These are phyloP conservation scores for Rhineura floridana DNA, from an alignment of 2,113 vertebrate genomes.

Conservation along the genomic window DNA sequence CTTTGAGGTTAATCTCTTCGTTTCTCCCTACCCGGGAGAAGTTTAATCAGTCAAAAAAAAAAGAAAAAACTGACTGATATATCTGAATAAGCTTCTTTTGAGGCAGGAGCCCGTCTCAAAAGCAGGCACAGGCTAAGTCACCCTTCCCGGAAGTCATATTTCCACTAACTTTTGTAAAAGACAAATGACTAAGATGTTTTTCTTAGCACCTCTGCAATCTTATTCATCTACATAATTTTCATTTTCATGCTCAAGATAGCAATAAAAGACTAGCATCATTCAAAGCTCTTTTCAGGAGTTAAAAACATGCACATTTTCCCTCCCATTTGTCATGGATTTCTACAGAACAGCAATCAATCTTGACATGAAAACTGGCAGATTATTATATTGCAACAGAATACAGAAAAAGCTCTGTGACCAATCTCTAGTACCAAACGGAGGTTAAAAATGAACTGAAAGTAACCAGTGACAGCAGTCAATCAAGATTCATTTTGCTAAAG, in stretches of 20 bases:
- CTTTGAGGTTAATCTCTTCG: no score
- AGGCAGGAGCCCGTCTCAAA: no score
- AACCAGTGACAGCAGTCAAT: neutral
- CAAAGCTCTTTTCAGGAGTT: neutral
- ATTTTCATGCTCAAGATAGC: slow-evolving; percentile 8
- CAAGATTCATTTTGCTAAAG: neutral
- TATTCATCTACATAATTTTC: neutral
- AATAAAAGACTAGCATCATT: neutral
- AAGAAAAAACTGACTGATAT: no score
- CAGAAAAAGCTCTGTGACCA: neutral
- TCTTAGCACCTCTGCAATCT: neutral
- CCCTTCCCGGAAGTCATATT: no score
- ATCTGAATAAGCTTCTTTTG: no score
- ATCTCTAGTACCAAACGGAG: neutral
- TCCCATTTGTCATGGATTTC: neutral
- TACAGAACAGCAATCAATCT: slow-evolving; percentile 19
- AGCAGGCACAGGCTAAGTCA: no score
- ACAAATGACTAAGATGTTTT: neutral
- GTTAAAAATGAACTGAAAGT: neutral
- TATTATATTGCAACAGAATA: neutral
- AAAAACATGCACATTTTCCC: neutral
- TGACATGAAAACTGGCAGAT: neutral
- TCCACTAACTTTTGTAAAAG: slow-evolving; percentile 5
- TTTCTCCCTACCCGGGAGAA: no score
- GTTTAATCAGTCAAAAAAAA: no score